Conservation (phyloP, 2,888 invertebrate species). For the Napeogenes inachia region DNA sequence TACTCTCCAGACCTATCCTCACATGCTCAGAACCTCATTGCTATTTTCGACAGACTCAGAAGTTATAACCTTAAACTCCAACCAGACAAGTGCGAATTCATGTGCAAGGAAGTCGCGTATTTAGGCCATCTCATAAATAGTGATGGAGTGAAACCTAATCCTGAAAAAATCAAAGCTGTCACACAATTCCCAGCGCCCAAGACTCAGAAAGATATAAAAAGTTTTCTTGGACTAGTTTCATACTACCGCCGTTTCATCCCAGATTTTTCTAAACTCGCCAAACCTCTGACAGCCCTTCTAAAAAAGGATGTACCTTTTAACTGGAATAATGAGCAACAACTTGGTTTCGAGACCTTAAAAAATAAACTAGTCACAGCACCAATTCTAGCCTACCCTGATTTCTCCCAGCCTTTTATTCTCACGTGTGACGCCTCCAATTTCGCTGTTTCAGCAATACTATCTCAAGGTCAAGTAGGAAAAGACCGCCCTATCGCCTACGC, state of each 20-base stretch:
- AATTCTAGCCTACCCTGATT: too few relatives aligned
- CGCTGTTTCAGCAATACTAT: too few relatives aligned
- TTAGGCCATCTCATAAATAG: slow-evolving; percentile 14
- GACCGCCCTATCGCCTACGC: too few relatives aligned
- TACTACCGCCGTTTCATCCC: slow-evolving; percentile 24
- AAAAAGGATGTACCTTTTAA: slow-evolving; percentile 9
- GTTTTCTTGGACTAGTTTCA: slow-evolving; percentile 19
- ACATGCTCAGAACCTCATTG: slow-evolving; percentile 1
- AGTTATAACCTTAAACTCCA: slow-evolving; percentile 14
- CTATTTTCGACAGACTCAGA: slow-evolving; percentile 12
- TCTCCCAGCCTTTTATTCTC: too few relatives aligned
- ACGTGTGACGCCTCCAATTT: too few relatives aligned
- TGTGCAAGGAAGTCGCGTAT: slow-evolving; percentile 13
- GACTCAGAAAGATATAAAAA: slow-evolving; percentile 21
- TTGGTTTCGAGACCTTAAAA: slow-evolving; percentile 23
- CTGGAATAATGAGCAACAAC: slow-evolving; percentile 11
- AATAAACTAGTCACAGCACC: slow-evolving; percentile 23
- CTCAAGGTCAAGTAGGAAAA: too few relatives aligned
- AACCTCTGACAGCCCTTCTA: slow-evolving; percentile 26
- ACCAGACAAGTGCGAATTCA: slow-evolving; percentile 17
- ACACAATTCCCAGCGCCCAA: slow-evolving; percentile 16
- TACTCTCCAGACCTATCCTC: background rate
- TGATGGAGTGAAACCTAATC: slow-evolving; percentile 13
- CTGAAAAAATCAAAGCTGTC: slow-evolving; percentile 8
- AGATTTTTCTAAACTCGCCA: slow-evolving; percentile 28